Evolutionary conservation across 2,113 vertebrate genomes (phyloP).

Genomic region (Leucoraja erinaceus): DNA sequence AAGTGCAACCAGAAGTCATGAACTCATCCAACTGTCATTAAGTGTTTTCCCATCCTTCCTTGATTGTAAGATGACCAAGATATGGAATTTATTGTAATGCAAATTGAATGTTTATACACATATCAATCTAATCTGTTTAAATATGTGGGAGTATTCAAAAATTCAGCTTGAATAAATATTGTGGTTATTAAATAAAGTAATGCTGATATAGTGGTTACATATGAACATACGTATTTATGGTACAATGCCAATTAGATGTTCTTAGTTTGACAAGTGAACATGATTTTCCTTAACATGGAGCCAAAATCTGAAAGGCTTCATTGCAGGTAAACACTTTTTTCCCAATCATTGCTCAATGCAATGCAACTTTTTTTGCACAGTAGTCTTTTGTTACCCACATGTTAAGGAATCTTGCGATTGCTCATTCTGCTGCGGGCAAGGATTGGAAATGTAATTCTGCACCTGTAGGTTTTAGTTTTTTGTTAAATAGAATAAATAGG

Average conservation of each 20-base stretch:
- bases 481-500: slow-evolving; percentile 2
- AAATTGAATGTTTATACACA: slow-evolving; percentile 17
- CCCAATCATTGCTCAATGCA: background rate
- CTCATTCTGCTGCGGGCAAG: background rate
- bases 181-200: slow-evolving; percentile 21
- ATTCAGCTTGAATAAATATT: slow-evolving; percentile 7
- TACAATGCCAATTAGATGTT: slow-evolving; percentile 18
- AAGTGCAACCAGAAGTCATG: slow-evolving; percentile 22
- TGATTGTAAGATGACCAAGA: slow-evolving; percentile 3
- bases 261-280: background rate
- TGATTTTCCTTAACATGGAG: slow-evolving; percentile 11
- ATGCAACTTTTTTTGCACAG: slow-evolving; percentile 29
- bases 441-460: background rate
- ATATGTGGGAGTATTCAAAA: background rate
- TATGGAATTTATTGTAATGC: background rate
- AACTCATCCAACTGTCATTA: slow-evolving; percentile 32
- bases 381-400: slow-evolving; percentile 1
- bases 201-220: background rate
- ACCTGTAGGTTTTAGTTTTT: background rate
- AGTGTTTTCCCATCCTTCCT: background rate
- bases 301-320: slow-evolving; percentile 20
- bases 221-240: background rate
- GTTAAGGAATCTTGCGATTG: background rate
- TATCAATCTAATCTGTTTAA: slow-evolving; percentile 7
- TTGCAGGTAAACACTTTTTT: background rate